Evolutionary conservation across 2,113 vertebrate genomes (phyloP).

Genomic region (Chionodraco myersi): DNA sequence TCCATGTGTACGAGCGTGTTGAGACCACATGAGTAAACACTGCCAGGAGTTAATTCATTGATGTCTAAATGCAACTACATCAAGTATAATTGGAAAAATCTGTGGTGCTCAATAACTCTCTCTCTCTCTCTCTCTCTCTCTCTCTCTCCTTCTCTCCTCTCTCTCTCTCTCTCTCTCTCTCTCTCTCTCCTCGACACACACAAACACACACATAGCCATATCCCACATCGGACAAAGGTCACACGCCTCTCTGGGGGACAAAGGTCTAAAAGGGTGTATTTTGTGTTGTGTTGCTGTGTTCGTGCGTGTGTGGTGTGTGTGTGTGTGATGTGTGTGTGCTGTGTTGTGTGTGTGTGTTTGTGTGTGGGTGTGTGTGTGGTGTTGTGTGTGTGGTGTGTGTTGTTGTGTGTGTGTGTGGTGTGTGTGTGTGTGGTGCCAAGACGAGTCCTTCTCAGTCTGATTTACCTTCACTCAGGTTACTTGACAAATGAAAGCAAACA

Average conservation of each 20-base stretch:
- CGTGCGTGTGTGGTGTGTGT: constrained; percentile 65
- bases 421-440: constrained; percentile 47
- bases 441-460: constrained; percentile 56
- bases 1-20: neutral
- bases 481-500: constrained; percentile 72
- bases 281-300: constrained; percentile 51
- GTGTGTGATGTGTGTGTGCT: constrained; percentile 56
- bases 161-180: neutral
- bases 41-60: neutral
- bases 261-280: constrained; percentile 67
- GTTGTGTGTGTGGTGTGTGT: constrained; percentile 49
- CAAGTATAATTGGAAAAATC: neutral
- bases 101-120: neutral
- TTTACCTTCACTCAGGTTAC: constrained; percentile 64
- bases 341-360: constrained; percentile 47
- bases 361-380: constrained; percentile 58
- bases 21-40: neutral
- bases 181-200: neutral
- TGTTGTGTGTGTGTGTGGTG: constrained; percentile 51
- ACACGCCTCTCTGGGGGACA: constrained; percentile 34
- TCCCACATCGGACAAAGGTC: constrained; percentile 54
- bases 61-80: neutral
- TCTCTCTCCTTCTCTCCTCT: no score
- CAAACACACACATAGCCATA: neutral
- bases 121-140: no score